Evolutionary conservation across 64 coral and sea anemone species (phyloP), one percentile per base, ranked within the genome.

Genomic region (Porites lutea): DNA sequence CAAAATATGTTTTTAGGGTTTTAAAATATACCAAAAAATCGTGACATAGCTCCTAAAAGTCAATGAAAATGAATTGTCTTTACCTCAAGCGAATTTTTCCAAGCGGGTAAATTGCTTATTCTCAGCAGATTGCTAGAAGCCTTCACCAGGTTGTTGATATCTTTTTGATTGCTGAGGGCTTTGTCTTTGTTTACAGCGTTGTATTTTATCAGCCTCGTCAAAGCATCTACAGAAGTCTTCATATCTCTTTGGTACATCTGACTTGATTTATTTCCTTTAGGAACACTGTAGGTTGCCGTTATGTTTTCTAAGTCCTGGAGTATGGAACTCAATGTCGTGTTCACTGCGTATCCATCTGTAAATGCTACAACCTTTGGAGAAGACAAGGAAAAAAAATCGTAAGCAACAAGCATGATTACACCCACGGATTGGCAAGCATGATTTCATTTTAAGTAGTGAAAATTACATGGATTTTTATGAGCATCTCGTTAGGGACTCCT

Each of bases 111-210:
- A 76, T 76, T 76, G 19, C 47, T 18, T 1, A 50, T 14, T 76
- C 48, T 44, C 48, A 76, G 47, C 16, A 76, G 48, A 48, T 76
- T 76, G 73, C 73, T 76, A 15, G 73, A 76, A 44, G 14, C 51
- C 73, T 76, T 76, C 14, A 76, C 73, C 18, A 76, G 51, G 46
- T 76, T 76, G 4, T 2, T 76, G 47, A 76, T 76, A 14, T 76
- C 73, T 45, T 51, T 14, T 13, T 76, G 14, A 76, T 76, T 76
- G 73, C 73, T 76, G 13, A 76, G 47, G 6, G 73, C 47, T 19
- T 10, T 76, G 16, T 13, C 7, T 76, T 5, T 50, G 46, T 52
- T 16, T 50, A 4, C 73, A 19, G 73, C 73, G 18, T 76, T 76
- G 73, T 76, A 76, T 14, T 51, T 52, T 47, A 52, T 76, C 73